These are phyloP conservation scores for Standfussiana lucernea DNA, from an alignment of 2,888 invertebrate genomes.

Conservation along the genomic window DNA sequence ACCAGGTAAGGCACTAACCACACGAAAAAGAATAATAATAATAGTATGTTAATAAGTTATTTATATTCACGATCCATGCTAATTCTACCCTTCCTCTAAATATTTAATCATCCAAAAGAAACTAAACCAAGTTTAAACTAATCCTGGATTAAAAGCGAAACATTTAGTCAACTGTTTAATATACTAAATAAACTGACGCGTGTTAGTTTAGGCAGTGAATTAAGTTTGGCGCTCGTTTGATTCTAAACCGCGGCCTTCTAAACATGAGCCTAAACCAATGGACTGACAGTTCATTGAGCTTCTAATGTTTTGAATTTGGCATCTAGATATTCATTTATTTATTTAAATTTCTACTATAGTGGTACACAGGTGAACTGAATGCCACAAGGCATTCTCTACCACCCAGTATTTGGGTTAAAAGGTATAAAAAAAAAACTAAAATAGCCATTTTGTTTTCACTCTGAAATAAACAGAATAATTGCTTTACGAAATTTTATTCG, in stretches of 20 bases:
- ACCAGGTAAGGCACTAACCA: too few species aligned
- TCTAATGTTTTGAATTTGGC: slow-evolving; percentile 29
- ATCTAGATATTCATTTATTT: neutral
- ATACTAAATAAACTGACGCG: slow-evolving; percentile 52
- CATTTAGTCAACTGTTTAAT: slow-evolving; percentile 41
- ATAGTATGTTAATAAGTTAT: neutral
- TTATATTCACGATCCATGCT: neutral
- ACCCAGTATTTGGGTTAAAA: neutral
- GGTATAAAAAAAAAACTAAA: neutral
- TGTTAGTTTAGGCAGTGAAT: slow-evolving; percentile 48
- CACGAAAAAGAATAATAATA: too few species aligned
- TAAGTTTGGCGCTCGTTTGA: slow-evolving; percentile 50
- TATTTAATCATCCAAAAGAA: neutral
- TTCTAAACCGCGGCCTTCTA: slow-evolving; percentile 30
- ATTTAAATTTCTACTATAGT: neutral
- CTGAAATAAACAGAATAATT: neutral
- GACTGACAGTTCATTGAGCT: slow-evolving; percentile 23
- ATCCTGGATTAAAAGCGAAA: slow-evolving; percentile 47
- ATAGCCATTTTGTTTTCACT: neutral
- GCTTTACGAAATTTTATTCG: neutral
- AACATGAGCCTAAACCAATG: slow-evolving; percentile 54
- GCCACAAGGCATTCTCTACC: neutral
- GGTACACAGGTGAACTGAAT: neutral
- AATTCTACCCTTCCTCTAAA: neutral
- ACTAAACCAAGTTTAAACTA: slow-evolving; percentile 36